Percentiles rank a stretch among this genome's conserved stretches.
These are phyloP conservation scores for Synergus umbraculus DNA, from an alignment of 2,888 invertebrate genomes.

Conservation along the genomic window DNA sequence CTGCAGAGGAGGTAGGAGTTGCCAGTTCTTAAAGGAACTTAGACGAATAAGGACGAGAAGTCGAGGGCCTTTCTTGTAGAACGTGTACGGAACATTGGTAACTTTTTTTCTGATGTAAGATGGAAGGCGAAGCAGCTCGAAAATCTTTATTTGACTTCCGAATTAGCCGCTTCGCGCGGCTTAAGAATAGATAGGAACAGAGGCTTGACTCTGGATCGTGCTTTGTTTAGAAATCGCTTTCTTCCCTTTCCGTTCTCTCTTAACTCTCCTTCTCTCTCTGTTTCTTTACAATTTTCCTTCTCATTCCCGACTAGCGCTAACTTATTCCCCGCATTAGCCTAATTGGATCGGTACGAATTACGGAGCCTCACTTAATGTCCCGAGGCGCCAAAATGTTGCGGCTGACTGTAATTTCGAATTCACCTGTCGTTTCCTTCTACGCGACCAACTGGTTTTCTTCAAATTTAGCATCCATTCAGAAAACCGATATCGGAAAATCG, in stretches of 20 bases:
- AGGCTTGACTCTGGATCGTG: constrained; percentile 64
- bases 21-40: not conserved
- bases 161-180: constrained; percentile 70
- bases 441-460: constrained; percentile 31
- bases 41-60: not conserved
- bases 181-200: constrained; percentile 65
- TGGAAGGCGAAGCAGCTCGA: constrained; percentile 45
- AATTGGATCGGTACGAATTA: constrained; percentile 72
- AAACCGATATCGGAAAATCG: not conserved
- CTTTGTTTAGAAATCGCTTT: constrained; percentile 70
- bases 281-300: constrained; percentile 54
- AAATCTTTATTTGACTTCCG: constrained; percentile 71
- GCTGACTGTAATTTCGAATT: constrained; percentile 38
- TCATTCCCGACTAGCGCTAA: constrained; percentile 60
- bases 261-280: not conserved
- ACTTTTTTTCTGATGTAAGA: constrained; percentile 39
- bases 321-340: constrained; percentile 68
- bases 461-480: constrained; percentile 24
- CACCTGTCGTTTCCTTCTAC: constrained; percentile 25
- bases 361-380: constrained; percentile 58
- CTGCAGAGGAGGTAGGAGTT: not conserved
- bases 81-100: not conserved
- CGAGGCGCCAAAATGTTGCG: constrained; percentile 40
- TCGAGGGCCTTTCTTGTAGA: not conserved
- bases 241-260: not conserved